Evolutionary conservation across 2,797 vertebrate genomes (phyloP), one percentile per base, ranked within the genome.

Genomic region (Helostoma temminkii): DNA sequence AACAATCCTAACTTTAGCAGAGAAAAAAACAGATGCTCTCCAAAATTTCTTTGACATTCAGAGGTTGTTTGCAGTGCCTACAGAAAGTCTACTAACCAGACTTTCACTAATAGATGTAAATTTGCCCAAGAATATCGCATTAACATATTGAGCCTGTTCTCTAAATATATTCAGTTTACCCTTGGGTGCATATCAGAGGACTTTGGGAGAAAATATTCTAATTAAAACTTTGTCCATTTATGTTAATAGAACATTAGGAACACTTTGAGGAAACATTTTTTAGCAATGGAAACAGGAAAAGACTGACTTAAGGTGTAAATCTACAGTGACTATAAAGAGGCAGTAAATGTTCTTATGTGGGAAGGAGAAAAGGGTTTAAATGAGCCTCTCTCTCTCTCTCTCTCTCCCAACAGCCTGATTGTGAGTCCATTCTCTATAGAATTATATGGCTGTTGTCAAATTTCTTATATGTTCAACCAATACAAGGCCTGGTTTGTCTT

Each of bases 21-120:
- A 60, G 41, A 45, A 53, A 73, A n/a, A 54, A 16, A 37, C 55
- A 67, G 56, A 69, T 70, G 11, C 43, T 47, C 28, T 75, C 62
- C 70, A 79, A 66, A 75, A 62, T 55, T 22, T 32, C 26, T 49
- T 52, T 60, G 76, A 75, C 81, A 76, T 80, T 60, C 76, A 80
- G 69, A 59, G 41, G 54, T 32, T 46, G 48, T 55, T 57, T 65
- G 36, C 56, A 46, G 28, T 7, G 42, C 57, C 66, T 62, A 39
- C 43, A 62, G 59, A 37, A 58, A 61, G 43, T 70, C 77, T 19
- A 6, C 53, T 6, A 14, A 48, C 49, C 26, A 56, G 42, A 32
- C 24, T 48, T 64, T 18, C 2, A 0, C 24, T 45, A 26, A 64
- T 36, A 25, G 37, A 69, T 72, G 55, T 15, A 53, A 11, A 74